Evolutionary conservation across 2,888 invertebrate genomes (phyloP).

Genomic region (Ashinkailepas kermadecensis): DNA sequence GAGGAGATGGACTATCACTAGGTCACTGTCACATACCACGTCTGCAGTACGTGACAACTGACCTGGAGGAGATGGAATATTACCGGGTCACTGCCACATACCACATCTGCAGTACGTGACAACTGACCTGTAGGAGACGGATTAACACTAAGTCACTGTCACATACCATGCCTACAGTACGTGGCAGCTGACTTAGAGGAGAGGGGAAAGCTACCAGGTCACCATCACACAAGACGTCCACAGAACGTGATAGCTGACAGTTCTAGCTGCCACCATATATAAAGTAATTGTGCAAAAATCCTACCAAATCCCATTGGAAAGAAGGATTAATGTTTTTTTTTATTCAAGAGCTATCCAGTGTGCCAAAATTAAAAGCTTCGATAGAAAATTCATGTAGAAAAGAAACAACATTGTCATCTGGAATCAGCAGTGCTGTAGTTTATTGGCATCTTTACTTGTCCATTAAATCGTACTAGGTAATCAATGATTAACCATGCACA

Average conservation of each 20-base stretch:
- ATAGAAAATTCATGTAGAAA: too few relatives aligned
- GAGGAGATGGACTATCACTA: slow-evolving; percentile 51
- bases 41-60: slow-evolving; percentile 94
- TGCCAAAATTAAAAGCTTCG: too few relatives aligned
- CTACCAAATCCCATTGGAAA: too few relatives aligned
- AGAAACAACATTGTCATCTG: too few relatives aligned
- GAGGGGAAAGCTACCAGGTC: slow-evolving; percentile 61
- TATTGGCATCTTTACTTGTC: too few relatives aligned
- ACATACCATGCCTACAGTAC: slow-evolving; percentile 87
- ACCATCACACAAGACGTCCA: slow-evolving; percentile 91
- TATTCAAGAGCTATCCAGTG: too few relatives aligned
- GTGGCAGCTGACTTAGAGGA: slow-evolving; percentile 62
- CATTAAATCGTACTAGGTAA: too few relatives aligned
- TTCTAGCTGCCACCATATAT: too few relatives aligned
- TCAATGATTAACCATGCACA: too few relatives aligned
- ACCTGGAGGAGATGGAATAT: not conserved
- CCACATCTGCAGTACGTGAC: slow-evolving; percentile 87
- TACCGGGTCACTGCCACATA: slow-evolving; percentile 93
- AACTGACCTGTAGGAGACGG: slow-evolving; percentile 56
- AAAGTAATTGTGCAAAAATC: too few relatives aligned
- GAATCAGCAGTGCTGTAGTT: too few relatives aligned
- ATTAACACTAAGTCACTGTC: slow-evolving; percentile 96
- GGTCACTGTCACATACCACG: slow-evolving; percentile 88
- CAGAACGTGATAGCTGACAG: slow-evolving; percentile 79
- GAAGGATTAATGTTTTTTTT: too few relatives aligned